A percentile compares a stretch with the other conserved stretches of the same genome.
Conservation (phyloP, 1,140 invertebrate species). For the Scaptomyza montana region DNA sequence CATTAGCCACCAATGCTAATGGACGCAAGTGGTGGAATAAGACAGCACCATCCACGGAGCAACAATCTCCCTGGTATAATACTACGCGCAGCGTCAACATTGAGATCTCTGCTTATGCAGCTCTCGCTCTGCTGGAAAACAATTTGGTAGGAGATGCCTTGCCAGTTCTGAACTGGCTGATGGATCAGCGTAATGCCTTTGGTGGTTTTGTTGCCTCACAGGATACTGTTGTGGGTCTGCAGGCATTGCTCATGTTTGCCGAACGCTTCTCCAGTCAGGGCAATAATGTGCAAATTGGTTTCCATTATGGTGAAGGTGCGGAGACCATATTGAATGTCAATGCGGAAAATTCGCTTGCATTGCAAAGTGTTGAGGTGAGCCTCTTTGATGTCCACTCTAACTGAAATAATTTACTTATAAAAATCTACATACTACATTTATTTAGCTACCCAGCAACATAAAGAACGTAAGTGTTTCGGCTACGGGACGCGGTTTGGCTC, state of each 20-base stretch:
- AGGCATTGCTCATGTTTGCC: constrained; percentile 89
- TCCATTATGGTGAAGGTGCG: constrained; percentile 85
- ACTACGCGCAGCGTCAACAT: constrained; percentile 90
- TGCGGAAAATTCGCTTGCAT: constrained; percentile 88
- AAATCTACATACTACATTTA: background rate
- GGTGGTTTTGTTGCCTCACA: constrained; percentile 92
- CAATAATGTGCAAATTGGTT: constrained; percentile 86
- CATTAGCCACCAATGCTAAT: constrained; percentile 79
- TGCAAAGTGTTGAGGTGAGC: constrained; percentile 85
- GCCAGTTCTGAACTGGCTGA: constrained; percentile 93
- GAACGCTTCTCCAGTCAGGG: constrained; percentile 85
- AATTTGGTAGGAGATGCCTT: constrained; percentile 88
- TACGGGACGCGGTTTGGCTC: constrained; percentile 91
- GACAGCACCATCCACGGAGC: constrained; percentile 85
- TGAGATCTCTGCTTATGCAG: constrained; percentile 94
- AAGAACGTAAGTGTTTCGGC: constrained; percentile 87
- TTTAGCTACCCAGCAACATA: constrained; percentile 68
- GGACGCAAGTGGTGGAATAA: constrained; percentile 91
- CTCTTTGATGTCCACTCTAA: background rate
- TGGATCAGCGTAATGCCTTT: constrained; percentile 90
- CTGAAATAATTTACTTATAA: background rate
- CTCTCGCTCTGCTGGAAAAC: constrained; percentile 88
- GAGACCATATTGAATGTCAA: constrained; percentile 88
- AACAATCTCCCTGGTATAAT: constrained; percentile 90
- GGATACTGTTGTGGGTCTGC: constrained; percentile 90